phyloP scores from a whole-genome alignment of 2,888 invertebrate species.

The Leucoma salicis region DNA sequence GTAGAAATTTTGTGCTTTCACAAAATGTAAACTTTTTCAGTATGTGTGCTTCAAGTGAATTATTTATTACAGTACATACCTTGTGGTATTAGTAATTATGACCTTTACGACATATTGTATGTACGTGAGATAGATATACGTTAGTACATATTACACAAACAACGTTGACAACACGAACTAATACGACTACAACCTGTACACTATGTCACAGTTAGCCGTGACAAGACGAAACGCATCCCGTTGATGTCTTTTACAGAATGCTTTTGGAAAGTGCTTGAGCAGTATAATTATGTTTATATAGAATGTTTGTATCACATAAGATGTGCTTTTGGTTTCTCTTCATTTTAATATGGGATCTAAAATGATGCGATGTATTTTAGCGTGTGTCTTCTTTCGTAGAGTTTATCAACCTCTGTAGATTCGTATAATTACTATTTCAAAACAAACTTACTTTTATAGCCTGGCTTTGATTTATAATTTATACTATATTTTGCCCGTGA shows the following conservation, averaged over 20 bases:
- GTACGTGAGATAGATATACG: conserved; percentile 6
- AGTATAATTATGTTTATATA: conserved; percentile 57
- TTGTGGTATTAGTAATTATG: conserved; percentile 2
- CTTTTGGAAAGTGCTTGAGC: conserved; percentile 68
- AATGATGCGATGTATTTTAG: conserved; percentile 28
- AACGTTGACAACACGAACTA: conserved; percentile 11
- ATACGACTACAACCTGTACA: conserved; percentile 23
- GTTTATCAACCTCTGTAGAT: too few relatives aligned
- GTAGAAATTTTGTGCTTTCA: conserved; percentile 33
- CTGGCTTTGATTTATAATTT: too few relatives aligned
- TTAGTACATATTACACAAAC: conserved; percentile 8
- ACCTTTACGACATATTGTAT: too few relatives aligned
- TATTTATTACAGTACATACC: neutral
- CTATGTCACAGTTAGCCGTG: conserved; percentile 7
- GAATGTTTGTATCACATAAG: conserved; percentile 48
- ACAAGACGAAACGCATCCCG: conserved; percentile 51
- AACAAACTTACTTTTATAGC: too few relatives aligned
- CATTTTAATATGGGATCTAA: conserved; percentile 47
- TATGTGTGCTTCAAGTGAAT: neutral
- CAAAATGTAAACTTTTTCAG: conserved; percentile 18
- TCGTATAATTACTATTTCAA: too few relatives aligned
- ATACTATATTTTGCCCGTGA: too few relatives aligned
- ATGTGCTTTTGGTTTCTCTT: conserved; percentile 49
- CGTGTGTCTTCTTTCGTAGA: neutral
- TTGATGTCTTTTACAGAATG: conserved; percentile 77